Evolutionary conservation across 2,113 vertebrate species (phyloP).

Genomic region (Laticauda laticaudata): DNA sequence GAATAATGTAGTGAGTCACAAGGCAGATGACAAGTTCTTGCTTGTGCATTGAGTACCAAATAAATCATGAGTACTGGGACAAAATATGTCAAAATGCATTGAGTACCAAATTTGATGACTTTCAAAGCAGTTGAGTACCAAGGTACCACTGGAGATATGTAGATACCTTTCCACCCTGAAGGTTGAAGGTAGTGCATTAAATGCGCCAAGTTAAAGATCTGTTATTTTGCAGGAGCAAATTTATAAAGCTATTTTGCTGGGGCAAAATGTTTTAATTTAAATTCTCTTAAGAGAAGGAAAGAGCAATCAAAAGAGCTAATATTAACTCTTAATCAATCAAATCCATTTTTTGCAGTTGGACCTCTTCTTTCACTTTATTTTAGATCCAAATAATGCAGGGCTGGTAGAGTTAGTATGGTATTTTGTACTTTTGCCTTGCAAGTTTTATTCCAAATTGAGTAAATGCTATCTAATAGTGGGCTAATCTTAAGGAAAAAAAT

Average conservation of each 20-base stretch:
- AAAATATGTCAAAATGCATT: too few relatives aligned
- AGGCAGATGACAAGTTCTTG: too few relatives aligned
- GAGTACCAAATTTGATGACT: too few relatives aligned
- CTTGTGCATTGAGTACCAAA: too few relatives aligned
- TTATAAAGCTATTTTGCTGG: background rate
- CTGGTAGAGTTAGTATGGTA: background rate
- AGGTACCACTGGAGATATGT: background rate
- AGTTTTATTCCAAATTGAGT: background rate
- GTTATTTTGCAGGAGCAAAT: background rate
- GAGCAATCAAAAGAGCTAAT: background rate
- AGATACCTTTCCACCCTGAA: background rate
- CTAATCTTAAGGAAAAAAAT: background rate
- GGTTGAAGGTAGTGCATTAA: background rate
- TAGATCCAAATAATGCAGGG: background rate
- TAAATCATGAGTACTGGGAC: too few relatives aligned
- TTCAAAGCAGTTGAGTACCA: too few relatives aligned
- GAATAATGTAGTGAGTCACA: too few relatives aligned
- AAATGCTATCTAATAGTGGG: background rate
- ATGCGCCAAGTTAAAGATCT: background rate
- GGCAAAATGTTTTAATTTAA: background rate
- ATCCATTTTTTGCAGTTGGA: background rate
- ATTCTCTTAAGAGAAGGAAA: background rate
- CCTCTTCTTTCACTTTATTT: background rate
- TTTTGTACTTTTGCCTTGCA: background rate
- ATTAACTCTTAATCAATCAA: background rate